These are phyloP conservation scores for Cynocephalus volans DNA, from an alignment of 2,113 vertebrate species.

Conservation along the genomic window DNA sequence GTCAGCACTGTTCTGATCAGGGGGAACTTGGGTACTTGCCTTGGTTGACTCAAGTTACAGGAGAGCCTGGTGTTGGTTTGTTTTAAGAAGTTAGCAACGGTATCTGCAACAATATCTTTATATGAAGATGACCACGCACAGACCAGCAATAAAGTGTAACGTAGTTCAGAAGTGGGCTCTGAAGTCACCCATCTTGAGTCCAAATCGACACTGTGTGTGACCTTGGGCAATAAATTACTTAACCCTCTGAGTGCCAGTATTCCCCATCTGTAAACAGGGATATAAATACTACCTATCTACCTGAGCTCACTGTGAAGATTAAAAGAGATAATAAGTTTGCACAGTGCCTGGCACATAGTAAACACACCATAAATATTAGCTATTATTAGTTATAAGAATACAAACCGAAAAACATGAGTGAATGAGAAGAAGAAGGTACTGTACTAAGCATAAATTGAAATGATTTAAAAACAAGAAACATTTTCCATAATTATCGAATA, in stretches of 20 bases:
- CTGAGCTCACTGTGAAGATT: neutral
- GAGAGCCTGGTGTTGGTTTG: neutral
- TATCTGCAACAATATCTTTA: neutral
- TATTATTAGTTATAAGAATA: neutral
- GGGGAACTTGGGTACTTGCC: neutral
- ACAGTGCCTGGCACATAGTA: neutral
- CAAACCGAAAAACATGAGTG: neutral
- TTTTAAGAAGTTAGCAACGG: neutral
- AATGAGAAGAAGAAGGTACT: neutral
- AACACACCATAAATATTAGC: neutral
- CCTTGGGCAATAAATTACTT: neutral
- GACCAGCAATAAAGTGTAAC: neutral
- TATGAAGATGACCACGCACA: neutral
- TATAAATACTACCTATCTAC: neutral
- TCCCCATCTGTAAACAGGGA: neutral
- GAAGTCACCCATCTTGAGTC: neutral
- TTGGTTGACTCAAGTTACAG: neutral
- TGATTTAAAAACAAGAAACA: slow-evolving; percentile 33
- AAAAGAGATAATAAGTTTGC: neutral
- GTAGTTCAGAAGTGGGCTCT: neutral
- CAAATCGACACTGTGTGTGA: neutral
- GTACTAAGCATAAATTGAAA: neutral
- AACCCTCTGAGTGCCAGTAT: neutral
- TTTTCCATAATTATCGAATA: neutral
- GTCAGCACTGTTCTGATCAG: neutral